Evolutionary conservation across 2,888 invertebrate species (phyloP), one percentile per base, ranked within the genome.

Genomic region (Rhopalosiphum nymphaeae): DNA sequence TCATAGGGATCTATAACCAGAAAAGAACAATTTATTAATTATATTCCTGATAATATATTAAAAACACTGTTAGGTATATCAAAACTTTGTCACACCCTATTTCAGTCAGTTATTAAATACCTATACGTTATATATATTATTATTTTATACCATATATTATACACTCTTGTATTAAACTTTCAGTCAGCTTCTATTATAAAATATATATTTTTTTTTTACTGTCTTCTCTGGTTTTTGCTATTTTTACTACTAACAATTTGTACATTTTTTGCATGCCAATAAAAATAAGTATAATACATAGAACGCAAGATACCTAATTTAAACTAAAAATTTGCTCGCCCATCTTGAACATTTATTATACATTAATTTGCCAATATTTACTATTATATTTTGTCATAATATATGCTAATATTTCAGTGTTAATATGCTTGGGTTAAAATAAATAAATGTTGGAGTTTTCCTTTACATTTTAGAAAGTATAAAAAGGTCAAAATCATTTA

Each of bases 211-310:
- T 84, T 29, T 90, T 36, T 61, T 29, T 49, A 61, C 56, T 89
- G 36, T 92, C 78, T 92, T 88, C 67, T 92, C 25, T 92, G 86
- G 53, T 53, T 92, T 57, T 89, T 29, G 78, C 92, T 92, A 92
- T 78, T 92, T 92, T 92, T 42, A 78, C 26, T 93, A 85, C 57
- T 89, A 88, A 67, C 42, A 21, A 88, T 53, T 42, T 92, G 42
- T 92, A 84, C 84, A 84, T 89, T 93, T 89, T 93, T 89, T 94
- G 90, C 90, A 94, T 94, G 94, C 86, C 90, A 93, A 85, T 84
- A 89, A 42, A 93, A 84, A 93, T 93, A 93, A 93, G n/a, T 89
- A 44, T 89, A 86, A 67, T 42, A 56, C 56, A 61, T 88, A 88
- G 67, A 92, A 53, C 67, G 49, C 42, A 88, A 88, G 42, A 67